Conservation (phyloP, 2,797 vertebrate genomes). For the Enteromius treurensis region DNA sequence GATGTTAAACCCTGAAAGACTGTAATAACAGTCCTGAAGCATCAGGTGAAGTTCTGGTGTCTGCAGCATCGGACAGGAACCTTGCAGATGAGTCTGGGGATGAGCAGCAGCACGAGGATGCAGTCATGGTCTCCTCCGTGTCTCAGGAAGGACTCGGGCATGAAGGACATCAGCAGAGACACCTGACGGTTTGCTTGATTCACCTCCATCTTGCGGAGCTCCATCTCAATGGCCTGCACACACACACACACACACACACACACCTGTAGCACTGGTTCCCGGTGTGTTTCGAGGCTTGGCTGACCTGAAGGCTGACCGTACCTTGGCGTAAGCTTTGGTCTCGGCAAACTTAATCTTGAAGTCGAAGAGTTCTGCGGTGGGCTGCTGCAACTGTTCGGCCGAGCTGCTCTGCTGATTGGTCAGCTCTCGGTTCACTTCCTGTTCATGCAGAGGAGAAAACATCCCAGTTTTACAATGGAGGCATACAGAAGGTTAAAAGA, state of each 20-base stretch:
- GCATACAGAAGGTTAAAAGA: background rate
- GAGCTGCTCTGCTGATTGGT: constrained; percentile 87
- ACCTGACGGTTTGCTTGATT: constrained; percentile 91
- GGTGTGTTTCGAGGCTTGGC: background rate
- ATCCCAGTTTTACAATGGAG: background rate
- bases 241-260: constrained; percentile 16
- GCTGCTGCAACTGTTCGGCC: constrained; percentile 85
- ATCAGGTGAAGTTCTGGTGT: no score
- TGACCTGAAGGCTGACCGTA: constrained; percentile 54
- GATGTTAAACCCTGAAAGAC: background rate
- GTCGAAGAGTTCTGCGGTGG: constrained; percentile 89
- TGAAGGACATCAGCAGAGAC: constrained; percentile 93
- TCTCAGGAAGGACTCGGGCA: constrained; percentile 96
- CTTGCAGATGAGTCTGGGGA: constrained; percentile 96
- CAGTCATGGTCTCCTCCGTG: constrained; percentile 96
- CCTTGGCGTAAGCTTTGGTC: constrained; percentile 97
- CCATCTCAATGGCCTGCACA: constrained; percentile 94
- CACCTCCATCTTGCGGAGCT: constrained; percentile 97
- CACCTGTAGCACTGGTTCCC: background rate
- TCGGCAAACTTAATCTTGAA: constrained; percentile 99
- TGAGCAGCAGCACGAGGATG: constrained; percentile 92
- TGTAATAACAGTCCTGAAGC: no score
- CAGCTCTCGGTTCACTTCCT: constrained; percentile 94
- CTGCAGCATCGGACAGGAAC: constrained; percentile 52
- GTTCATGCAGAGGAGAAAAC: constrained; percentile 8